Evolutionary conservation across 2,797 vertebrate species (phyloP).

Genomic region (Sebastes elongatus): DNA sequence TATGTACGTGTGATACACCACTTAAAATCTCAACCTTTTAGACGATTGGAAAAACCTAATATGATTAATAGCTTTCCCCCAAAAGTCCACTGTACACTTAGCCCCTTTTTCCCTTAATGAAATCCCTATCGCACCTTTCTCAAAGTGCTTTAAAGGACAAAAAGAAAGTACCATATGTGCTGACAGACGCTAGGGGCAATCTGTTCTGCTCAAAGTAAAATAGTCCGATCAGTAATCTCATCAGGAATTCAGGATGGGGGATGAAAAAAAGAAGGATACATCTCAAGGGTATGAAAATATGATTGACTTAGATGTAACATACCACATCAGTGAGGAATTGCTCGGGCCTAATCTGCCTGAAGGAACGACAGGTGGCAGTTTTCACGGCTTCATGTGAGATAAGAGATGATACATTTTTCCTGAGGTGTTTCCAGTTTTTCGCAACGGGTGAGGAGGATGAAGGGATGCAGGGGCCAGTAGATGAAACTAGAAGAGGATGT

Average conservation of each 20-base stretch:
- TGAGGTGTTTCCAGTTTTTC: constrained; percentile 19
- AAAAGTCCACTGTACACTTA: not conserved
- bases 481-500: not conserved
- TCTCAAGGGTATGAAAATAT: constrained; percentile 18
- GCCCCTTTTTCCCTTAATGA: not conserved
- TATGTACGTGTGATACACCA: not conserved
- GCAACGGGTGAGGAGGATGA: not conserved
- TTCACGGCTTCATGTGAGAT: constrained; percentile 54
- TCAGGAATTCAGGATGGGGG: not conserved
- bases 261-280: not conserved
- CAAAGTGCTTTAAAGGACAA: not conserved
- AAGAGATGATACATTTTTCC: constrained; percentile 24
- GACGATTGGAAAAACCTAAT: not conserved
- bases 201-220: not conserved
- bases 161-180: not conserved
- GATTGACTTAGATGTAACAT: constrained; percentile 16
- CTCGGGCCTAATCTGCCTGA: constrained; percentile 1
- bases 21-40: not conserved
- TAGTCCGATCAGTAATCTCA: not conserved
- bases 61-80: too few relatives aligned
- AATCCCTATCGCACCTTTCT: not conserved
- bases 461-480: not conserved
- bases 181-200: not conserved
- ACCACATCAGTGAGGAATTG: not conserved
- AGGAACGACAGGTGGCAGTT: constrained; percentile 58